A percentile compares a stretch with the other conserved stretches of the same genome.
phyloP scores from a whole-genome alignment of 2,797 vertebrate species.

The Helostoma temminkii region DNA sequence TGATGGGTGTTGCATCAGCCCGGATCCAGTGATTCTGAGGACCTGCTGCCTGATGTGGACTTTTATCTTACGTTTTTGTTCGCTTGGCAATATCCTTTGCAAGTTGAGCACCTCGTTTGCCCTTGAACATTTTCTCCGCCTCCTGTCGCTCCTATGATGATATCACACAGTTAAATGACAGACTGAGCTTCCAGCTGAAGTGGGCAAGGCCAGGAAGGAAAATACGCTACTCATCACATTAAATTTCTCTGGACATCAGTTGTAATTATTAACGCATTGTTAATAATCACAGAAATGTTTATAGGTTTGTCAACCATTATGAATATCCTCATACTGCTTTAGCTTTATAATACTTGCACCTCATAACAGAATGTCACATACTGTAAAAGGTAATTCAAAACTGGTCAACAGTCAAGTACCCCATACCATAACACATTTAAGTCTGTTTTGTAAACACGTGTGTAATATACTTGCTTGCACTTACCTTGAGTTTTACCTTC shows the following conservation, averaged over 20 bases:
- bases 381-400: background rate
- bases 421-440: background rate
- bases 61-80: slow-evolving; percentile 98
- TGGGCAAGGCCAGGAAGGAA: slow-evolving; percentile 1
- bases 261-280: background rate
- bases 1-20: slow-evolving; percentile 7
- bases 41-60: slow-evolving; percentile 83
- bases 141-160: slow-evolving; percentile 97
- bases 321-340: background rate
- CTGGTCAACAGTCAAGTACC: background rate
- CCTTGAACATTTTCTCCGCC: slow-evolving; percentile 99
- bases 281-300: background rate
- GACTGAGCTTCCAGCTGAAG: slow-evolving; percentile 2
- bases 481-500: slow-evolving; percentile 96
- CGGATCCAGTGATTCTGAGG: slow-evolving; percentile 89
- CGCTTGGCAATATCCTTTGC: slow-evolving; percentile 99
- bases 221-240: slow-evolving; percentile 2
- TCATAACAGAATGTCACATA: background rate
- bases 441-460: background rate
- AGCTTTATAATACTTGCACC: background rate
- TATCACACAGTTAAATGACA: slow-evolving; percentile 87
- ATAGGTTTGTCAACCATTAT: background rate
- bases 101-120: slow-evolving; percentile 99
- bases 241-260: no score
- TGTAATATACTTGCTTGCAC: slow-evolving; percentile 16